Evolutionary conservation across 2,888 invertebrate species (phyloP), one percentile per base, ranked within the genome.

Genomic region (Himalopsyche japonica): DNA sequence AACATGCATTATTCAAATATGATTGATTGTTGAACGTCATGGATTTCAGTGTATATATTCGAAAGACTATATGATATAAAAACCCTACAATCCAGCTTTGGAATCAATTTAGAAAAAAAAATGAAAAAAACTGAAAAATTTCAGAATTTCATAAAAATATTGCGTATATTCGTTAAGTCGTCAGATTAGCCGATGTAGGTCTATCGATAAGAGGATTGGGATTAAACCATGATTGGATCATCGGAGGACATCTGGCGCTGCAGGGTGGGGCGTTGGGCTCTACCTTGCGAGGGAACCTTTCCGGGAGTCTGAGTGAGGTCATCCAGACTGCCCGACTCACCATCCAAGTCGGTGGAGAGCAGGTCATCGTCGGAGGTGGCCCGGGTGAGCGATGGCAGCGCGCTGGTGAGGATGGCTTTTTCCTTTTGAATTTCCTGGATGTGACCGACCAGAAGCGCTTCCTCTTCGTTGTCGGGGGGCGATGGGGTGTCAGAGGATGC

Each of bases 311-410:
- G 87, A 88, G 91, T 92, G 64, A 92, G 90, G 90, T 95, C 95
- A 89, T 95, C 95, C 57, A 94, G 91, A 89, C 94, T 94, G 86
- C 93, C 93, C 88, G 93, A 91, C 88, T 93, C 95, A 87, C 96
- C 96, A 89, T 96, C 97, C 88, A 95, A 93, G 90, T 96, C 96
- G 32, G 90, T 94, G 89, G 93, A 94, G 79, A 97, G 92, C 89
- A 97, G 93, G 90, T 98, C 98, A 90, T 98, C 98, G 90, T 98
- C 97, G 0, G 97, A 97, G 79, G 96, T 96, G 70, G 97, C 95
- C 88, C 97, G 94, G 86, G 96, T 95, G 85, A 97, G 93, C 86
- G 95, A 95, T 48, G 97, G 97, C 88, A 97, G 92, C 85, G 95
- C 95, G 81, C 95, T 95, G 37, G 97, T 96, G 87, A 97, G 91